Conservation (phyloP, 2,888 invertebrate genomes). For the Carterocephalus palaemon region DNA sequence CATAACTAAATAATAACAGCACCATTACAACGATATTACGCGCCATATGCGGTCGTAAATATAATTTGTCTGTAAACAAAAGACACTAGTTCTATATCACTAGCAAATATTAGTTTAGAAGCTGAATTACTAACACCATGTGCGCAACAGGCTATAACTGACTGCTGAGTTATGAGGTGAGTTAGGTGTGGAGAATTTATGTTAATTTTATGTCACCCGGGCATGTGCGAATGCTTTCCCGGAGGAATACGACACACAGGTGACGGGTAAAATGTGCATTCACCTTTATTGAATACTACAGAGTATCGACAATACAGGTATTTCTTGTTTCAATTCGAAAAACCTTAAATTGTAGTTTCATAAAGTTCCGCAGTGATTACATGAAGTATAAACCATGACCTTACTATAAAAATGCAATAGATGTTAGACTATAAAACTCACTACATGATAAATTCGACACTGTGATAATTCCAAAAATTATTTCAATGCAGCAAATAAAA, state of each 20-base stretch:
- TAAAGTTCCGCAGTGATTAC: conserved; percentile 48
- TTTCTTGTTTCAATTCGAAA: conserved; percentile 16
- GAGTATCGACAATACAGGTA: too few species aligned
- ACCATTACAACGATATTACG: too few species aligned
- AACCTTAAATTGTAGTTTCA: too few species aligned
- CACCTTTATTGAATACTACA: conserved; percentile 13
- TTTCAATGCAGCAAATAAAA: too few species aligned
- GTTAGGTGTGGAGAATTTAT: conserved; percentile 14
- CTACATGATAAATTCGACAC: too few species aligned
- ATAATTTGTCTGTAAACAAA: too few species aligned
- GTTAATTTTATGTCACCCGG: conserved; percentile 9
- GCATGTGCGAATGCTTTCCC: conserved; percentile 4
- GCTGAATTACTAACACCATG: conserved; percentile 11
- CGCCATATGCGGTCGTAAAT: too few species aligned
- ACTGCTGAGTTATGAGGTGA: conserved; percentile 16
- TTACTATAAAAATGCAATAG: too few species aligned
- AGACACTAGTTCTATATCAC: too few species aligned
- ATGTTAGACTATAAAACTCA: too few species aligned
- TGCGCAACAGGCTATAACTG: conserved; percentile 12
- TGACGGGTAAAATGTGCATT: conserved; percentile 11
- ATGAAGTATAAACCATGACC: too few species aligned
- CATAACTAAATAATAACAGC: conserved; percentile 7
- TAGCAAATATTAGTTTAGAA: conserved; percentile 12
- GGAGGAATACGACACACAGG: conserved; percentile 10
- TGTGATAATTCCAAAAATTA: too few species aligned